A percentile compares a stretch with the other conserved stretches of the same genome.
phyloP scores from a whole-genome alignment of 2,888 invertebrate species.

The Athetis lepigone region DNA sequence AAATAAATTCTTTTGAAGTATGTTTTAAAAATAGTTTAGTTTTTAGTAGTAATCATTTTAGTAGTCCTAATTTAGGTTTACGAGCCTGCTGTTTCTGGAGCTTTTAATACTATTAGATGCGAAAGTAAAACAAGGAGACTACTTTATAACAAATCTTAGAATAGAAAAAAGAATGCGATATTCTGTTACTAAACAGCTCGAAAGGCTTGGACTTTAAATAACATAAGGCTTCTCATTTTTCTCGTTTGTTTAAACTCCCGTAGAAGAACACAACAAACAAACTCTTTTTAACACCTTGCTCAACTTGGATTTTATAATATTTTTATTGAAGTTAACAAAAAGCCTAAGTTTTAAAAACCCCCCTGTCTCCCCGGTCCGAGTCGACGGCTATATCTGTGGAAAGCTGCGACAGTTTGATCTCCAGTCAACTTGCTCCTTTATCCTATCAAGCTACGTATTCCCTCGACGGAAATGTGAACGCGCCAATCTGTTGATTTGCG shows the following conservation, averaged over 20 bases:
- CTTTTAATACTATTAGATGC: slow-evolving; percentile 7
- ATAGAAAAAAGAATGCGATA: slow-evolving; percentile 19
- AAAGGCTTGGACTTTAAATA: too few relatives aligned
- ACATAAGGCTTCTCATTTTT: neutral
- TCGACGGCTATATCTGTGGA: slow-evolving; percentile 23
- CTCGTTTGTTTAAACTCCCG: neutral
- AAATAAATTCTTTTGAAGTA: slow-evolving; percentile 13
- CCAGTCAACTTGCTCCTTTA: slow-evolving; percentile 23
- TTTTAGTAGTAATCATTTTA: neutral
- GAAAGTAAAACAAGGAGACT: neutral
- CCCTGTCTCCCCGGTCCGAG: neutral
- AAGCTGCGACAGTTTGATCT: slow-evolving; percentile 33
- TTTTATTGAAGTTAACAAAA: neutral
- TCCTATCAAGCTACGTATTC: slow-evolving; percentile 32
- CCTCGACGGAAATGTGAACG: slow-evolving; percentile 17
- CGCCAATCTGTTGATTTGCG: neutral
- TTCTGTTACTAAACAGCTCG: slow-evolving; percentile 11
- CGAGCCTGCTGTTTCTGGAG: neutral
- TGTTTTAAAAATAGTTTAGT: neutral
- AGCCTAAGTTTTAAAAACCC: neutral
- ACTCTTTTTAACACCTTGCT: too few relatives aligned
- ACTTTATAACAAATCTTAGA: slow-evolving; percentile 36
- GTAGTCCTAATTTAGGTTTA: slow-evolving; percentile 11
- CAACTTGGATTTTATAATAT: neutral
- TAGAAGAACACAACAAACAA: neutral